These are phyloP conservation scores for Sphinx pinastri DNA, from an alignment of 2,888 invertebrate genomes.

Conservation along the genomic window DNA sequence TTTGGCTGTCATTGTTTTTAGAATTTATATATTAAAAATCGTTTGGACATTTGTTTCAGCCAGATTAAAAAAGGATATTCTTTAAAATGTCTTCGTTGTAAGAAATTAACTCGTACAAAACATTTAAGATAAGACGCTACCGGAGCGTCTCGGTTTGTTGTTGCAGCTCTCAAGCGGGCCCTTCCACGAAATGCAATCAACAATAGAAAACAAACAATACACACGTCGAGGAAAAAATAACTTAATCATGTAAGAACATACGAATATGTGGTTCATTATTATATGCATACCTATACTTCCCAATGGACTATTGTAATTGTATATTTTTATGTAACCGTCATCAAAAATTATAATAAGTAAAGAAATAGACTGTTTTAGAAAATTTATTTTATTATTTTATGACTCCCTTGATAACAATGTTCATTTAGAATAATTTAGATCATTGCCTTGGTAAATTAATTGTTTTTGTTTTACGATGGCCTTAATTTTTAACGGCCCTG, in stretches of 20 bases:
- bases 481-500: conserved; percentile 1
- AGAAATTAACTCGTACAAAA: neutral
- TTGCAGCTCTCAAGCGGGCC: conserved; percentile 41
- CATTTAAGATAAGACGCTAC: conserved; percentile 15
- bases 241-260: conserved; percentile 15
- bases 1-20: too few species aligned
- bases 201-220: conserved; percentile 51
- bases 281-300: neutral
- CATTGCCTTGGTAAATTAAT: neutral
- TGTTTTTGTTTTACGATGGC: neutral
- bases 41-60: neutral
- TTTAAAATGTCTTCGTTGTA: neutral
- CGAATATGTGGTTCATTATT: too few species aligned
- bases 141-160: conserved; percentile 31
- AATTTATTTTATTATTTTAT: neutral
- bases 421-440: neutral
- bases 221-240: conserved; percentile 31
- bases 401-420: neutral
- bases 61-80: too few species aligned
- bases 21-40: too few species aligned
- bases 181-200: conserved; percentile 50
- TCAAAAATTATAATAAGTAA: too few species aligned
- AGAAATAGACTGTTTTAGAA: too few species aligned
- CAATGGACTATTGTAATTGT: too few species aligned
- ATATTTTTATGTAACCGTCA: too few species aligned